Conservation (phyloP, 2,113 vertebrate genomes). For the Campylomormyrus tamandua region DNA sequence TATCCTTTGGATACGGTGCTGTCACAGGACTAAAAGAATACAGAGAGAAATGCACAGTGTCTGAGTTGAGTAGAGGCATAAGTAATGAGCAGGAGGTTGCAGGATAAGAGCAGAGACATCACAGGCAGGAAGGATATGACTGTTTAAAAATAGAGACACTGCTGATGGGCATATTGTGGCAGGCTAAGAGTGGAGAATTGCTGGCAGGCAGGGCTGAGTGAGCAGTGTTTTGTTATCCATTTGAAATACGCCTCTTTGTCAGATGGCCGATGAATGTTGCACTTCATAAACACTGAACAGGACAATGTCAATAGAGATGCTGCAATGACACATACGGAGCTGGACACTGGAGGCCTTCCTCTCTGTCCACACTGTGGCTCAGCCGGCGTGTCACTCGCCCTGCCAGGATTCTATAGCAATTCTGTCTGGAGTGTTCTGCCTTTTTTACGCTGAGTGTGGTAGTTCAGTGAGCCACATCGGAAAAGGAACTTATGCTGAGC, state of each 20-base stretch:
- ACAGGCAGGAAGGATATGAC: neutral
- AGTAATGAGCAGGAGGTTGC: neutral
- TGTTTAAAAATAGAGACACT: neutral
- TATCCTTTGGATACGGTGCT: neutral
- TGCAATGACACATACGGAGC: neutral
- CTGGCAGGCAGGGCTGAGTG: neutral
- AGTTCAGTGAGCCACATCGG: neutral
- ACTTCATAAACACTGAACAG: neutral
- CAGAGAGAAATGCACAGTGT: neutral
- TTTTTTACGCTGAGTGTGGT: neutral
- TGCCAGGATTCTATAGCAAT: neutral
- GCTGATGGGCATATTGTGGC: neutral
- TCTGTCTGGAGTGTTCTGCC: neutral
- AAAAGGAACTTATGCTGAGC: neutral
- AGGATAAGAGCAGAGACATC: neutral
- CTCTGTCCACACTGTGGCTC: neutral
- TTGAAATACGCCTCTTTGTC: neutral
- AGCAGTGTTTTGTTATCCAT: neutral
- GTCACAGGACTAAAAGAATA: neutral
- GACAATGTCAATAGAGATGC: neutral
- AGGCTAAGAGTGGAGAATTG: neutral
- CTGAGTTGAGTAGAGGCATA: neutral
- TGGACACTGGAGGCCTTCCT: neutral
- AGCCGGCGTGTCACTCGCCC: neutral
- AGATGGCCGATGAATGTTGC: neutral